Base-by-base conservation (phyloP, 1,140 invertebrate species). In the Sitophilus oryzae region DNA sequence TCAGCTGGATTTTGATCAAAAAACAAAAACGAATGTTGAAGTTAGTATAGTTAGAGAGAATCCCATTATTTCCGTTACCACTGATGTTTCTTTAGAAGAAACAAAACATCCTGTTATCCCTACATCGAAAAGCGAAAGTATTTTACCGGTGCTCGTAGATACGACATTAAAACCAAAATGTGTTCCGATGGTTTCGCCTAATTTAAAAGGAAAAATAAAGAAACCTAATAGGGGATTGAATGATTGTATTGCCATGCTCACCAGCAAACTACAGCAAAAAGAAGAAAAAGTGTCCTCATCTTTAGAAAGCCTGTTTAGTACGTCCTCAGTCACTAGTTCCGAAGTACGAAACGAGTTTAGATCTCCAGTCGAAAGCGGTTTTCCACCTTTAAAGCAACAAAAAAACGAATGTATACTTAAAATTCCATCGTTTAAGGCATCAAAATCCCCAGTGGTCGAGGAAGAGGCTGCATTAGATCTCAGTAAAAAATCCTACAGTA, bases 231-330 rank as follows among this genome's bases (percentile, higher is more conserved):
- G 65, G 47, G 70, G 70, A 20, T 61, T 78, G 14, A 77, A 75
- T 61, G 76, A 77, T 64, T 78, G 76, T 63, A 78, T 78, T 21
- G 76, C 76, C 10, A 77, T 78, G 76, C 61, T 78, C 15, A 77
- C 75, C 0, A 75, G 73, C 35, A 78, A 78, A 65, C 59, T 62
- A 19, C 56, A 61, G 20, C 48, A 59, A 30, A 63, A 64, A 42
- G 45, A 45, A 2, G 53, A 56, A 9, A 55, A 58, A 38, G 34
- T 44, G n/a, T 36, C 53, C 11, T 45, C 45, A 9, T 50, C 50
- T 9, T 8, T 54, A 38, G 50, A 48, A 20, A 54, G 46, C 16
- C n/a, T 55, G 19, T 53, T 54, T 21, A 51, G 48, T 30, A 53
- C 40, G 16, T 43, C 45, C 14, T 52, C 58, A 3, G 19, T 41